Percentiles rank a stretch among this genome's conserved stretches.
Evolutionary conservation across 1,140 invertebrate genomes (phyloP).

Genomic region (Bicyclus anynana): DNA sequence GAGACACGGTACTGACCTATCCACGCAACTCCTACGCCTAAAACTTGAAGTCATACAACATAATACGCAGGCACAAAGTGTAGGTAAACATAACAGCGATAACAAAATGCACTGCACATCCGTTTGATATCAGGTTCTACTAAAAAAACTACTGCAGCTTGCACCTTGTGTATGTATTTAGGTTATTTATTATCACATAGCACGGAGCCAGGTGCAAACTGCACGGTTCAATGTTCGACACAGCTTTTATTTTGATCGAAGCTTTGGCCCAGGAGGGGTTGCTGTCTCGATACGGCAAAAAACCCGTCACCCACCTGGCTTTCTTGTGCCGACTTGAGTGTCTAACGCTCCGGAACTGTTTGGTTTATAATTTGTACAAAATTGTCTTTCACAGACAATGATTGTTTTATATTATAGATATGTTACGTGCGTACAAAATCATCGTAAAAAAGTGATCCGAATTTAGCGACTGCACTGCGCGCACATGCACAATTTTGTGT

Average conservation of each 20-base stretch:
- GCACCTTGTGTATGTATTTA: constrained; percentile 21
- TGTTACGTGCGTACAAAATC: too few relatives aligned
- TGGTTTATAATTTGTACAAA: too few relatives aligned
- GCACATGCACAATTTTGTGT: too few relatives aligned
- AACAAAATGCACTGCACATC: constrained; percentile 18
- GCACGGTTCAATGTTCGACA: constrained; percentile 57
- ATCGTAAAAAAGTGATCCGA: too few relatives aligned
- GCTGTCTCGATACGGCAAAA: constrained; percentile 38
- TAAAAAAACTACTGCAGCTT: constrained; percentile 23
- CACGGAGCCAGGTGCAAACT: constrained; percentile 60
- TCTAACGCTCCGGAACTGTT: neutral
- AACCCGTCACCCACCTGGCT: constrained; percentile 53
- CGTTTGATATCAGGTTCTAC: constrained; percentile 15
- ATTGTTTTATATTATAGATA: too few relatives aligned
- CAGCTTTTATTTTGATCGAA: constrained; percentile 53
- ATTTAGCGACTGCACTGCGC: too few relatives aligned
- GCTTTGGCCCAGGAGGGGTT: constrained; percentile 38
- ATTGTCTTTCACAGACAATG: too few relatives aligned
- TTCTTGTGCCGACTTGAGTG: constrained; percentile 7
- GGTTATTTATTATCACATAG: constrained; percentile 31
- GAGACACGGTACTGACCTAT: constrained; percentile 15
- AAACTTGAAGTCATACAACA: constrained; percentile 15
- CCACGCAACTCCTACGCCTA: neutral
- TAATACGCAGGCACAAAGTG: neutral
- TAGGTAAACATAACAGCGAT: constrained; percentile 16